Base-by-base conservation (phyloP, 2,113 vertebrate species). In the Thalassarche chlororhynchos region DNA sequence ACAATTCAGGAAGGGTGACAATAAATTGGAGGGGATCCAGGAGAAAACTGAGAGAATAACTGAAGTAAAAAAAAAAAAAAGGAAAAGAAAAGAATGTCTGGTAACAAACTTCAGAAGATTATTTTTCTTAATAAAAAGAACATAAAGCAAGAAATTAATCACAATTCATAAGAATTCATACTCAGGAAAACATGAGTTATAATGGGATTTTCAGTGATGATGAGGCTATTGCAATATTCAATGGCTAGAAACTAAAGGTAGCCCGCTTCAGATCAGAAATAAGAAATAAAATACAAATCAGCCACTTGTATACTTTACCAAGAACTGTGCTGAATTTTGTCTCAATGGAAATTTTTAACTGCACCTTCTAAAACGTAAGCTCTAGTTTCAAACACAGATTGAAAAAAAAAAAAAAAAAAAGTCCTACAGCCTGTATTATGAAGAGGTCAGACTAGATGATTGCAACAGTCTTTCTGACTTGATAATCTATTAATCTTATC, bases 401-500 rank as follows among this genome's bases (percentile, higher is more conserved):
- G 4, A 3, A 0, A 1, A 4, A 4, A 31, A n/a, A 57, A 47
- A 61, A 31, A 47, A 23, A 44, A 64, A 47, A 20, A 19, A 10
- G 3, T 44, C 20, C 40, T 23, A 34, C 9, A 29, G 71, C 66
- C 81, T 83, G 49, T 36, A 5, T 36, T 47, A 74, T 23, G 66
- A 87, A 87, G 77, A 89, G 57, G 70, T 91, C 78, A 82, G 52
- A 26, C 44, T 38, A 52, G 21, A 82, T 36, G 57, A 95, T 24
- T 76, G 77, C 93, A 93, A 84, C 84, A 82, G 84, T 60, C 38
- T 70, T 83, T 87, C 79, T 78, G 79, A 85, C 40, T 69, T 65
- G 82, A 88, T 93, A 79, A 95, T 78, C 91, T 82, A 91, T 87
- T 95, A 81, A 95, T 84, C 89, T 91, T 79, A 94, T 51, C 87